Percentiles rank a stretch among this genome's conserved stretches.
Conservation (phyloP, 2,797 vertebrate genomes). For the Enteromius paludinosus region DNA sequence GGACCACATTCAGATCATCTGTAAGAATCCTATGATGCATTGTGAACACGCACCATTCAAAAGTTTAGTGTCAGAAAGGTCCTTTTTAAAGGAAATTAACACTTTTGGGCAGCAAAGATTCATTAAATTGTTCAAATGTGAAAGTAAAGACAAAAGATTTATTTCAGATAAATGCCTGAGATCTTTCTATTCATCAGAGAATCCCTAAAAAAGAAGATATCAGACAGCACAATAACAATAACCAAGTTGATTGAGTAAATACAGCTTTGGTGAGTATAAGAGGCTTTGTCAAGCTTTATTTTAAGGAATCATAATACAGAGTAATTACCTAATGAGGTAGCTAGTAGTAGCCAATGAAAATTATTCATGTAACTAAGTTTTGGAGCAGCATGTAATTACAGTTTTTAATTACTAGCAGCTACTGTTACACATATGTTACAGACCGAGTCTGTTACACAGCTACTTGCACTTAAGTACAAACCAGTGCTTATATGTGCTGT, state of each 20-base stretch:
- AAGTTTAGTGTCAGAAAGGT: background rate
- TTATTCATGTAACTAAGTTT: too few relatives aligned
- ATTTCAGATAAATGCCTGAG: background rate
- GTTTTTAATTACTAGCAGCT: too few relatives aligned
- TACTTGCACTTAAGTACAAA: too few relatives aligned
- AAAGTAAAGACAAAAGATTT: background rate
- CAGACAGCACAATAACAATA: background rate
- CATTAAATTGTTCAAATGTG: background rate
- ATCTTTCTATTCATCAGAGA: background rate
- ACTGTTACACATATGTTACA: too few relatives aligned
- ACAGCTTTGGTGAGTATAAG: background rate
- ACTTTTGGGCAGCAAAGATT: background rate
- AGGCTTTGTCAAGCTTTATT: background rate
- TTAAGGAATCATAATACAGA: too few relatives aligned
- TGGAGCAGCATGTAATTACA: too few relatives aligned
- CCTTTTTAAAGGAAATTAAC: background rate
- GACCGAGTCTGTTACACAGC: too few relatives aligned
- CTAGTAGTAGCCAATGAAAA: too few relatives aligned
- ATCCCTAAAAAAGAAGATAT: background rate
- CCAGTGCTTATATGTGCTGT: background rate
- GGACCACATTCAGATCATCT: slow-evolving; percentile 6
- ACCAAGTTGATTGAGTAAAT: background rate
- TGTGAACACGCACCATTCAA: background rate
- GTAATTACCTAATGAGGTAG: too few relatives aligned
- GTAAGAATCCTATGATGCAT: background rate